These are phyloP conservation scores for Idaea dimidiata DNA, from an alignment of 2,888 invertebrate genomes.

Conservation along the genomic window DNA sequence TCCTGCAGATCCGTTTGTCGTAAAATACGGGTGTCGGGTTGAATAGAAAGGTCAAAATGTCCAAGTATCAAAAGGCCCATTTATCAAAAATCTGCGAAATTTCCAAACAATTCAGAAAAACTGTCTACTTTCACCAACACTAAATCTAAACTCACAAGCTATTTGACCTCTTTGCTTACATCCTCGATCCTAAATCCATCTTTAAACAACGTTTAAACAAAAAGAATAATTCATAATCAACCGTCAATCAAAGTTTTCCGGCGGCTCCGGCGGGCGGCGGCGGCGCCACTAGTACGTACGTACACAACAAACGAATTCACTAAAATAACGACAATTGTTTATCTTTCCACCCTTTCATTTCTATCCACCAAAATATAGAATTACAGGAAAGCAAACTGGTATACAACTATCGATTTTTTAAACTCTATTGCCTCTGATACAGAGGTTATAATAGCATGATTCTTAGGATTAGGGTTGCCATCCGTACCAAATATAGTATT, in stretches of 20 bases:
- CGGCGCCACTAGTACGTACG: slow-evolving; percentile 77
- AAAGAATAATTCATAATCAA: slow-evolving; percentile 55
- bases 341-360: slow-evolving; percentile 78
- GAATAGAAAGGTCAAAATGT: too few species aligned
- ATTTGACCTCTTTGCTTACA: slow-evolving; percentile 28
- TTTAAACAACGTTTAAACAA: slow-evolving; percentile 22
- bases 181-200: slow-evolving; percentile 22
- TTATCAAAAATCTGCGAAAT: too few species aligned
- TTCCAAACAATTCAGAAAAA: not conserved
- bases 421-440: slow-evolving; percentile 25
- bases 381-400: slow-evolving; percentile 59
- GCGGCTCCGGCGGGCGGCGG: slow-evolving; percentile 1
- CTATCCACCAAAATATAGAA: slow-evolving; percentile 76
- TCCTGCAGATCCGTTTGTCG: too few species aligned
- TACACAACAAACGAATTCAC: slow-evolving; percentile 72
- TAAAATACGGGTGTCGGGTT: too few species aligned
- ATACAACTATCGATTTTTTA: slow-evolving; percentile 13
- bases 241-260: slow-evolving; percentile 61
- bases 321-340: slow-evolving; percentile 76
- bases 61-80: too few species aligned
- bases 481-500: too few species aligned
- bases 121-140: slow-evolving; percentile 18
- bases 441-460: slow-evolving; percentile 43
- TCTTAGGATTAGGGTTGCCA: too few species aligned
- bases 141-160: slow-evolving; percentile 16